Evolutionary conservation across 2,797 vertebrate species (phyloP), one percentile per base, ranked within the genome.

Genomic region (Anguilla pacifica): DNA sequence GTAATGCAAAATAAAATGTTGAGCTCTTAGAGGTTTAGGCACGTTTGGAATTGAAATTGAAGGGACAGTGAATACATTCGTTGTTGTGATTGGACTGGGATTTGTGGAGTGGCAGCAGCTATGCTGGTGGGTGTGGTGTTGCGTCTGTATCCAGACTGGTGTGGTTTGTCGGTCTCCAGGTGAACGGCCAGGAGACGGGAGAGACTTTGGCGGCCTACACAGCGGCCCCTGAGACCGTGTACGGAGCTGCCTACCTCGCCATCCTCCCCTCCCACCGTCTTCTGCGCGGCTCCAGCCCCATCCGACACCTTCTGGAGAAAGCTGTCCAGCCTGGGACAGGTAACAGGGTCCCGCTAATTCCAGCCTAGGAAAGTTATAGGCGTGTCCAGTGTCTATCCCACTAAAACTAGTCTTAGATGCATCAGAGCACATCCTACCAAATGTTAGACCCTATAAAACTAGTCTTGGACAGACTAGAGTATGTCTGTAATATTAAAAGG

Each of bases 151-250:
- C 15, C 17, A 79, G 15, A 6, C 35, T 1, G n/a, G 25, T 70
- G 74, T 43, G 0, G 5, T 39, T 39, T 46, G 13, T 22, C 74
- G 57, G 86, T 77, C 53, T 61, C 89, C 95, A 99, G 99, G 93
- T 98, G 86, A 95, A 97, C 11, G 97, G 97, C 31, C 91, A 94
- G 86, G 94, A 96, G 90, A 96, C 96, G 0, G 97, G 96, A 90
- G 98, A 99, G 90, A 96, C 90, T 83, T 90, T 99, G 90, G 92
- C 96, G 0, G 98, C 97, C 61, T 99, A 98, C 94, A 95, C 97
- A 43, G 95, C 93, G 87, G 96, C 95, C 0, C 99, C 98, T 1
- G 99, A 99, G 94, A 96, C 93, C 9, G 93, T 99, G 89, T 98
- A 97, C 6, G 98, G 98, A 85, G 95, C 96, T 0, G 98, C 98